Percentiles rank a stretch among this genome's conserved stretches.
Conservation (phyloP, 92 coral and sea anemone genomes). For the Umimayanthus kanabou region DNA sequence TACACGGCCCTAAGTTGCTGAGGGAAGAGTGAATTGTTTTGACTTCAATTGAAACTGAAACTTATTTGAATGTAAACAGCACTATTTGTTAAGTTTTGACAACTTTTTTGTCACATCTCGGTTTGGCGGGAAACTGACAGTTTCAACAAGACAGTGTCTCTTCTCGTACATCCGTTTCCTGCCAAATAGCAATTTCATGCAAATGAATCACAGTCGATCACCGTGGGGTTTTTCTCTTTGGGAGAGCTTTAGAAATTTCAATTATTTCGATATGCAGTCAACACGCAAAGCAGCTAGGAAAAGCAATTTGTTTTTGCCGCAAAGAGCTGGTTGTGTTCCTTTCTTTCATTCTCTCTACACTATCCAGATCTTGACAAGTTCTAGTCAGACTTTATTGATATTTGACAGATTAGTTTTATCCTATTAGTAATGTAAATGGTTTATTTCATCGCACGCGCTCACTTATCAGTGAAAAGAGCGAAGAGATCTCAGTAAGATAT, state of each 20-base stretch:
- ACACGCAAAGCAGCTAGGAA: constrained; percentile 23
- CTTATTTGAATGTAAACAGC: constrained; percentile 24
- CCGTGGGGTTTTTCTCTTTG: constrained; percentile 41
- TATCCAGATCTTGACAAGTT: constrained; percentile 13
- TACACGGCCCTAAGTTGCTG: neutral
- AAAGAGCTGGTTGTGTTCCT: neutral
- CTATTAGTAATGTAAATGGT: constrained; percentile 41
- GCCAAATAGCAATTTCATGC: constrained; percentile 28
- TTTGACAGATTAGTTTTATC: constrained; percentile 41
- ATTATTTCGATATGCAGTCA: constrained; percentile 17
- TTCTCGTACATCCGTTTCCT: constrained; percentile 44
- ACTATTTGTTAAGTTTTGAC: constrained; percentile 21
- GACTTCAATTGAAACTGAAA: constrained; percentile 8
- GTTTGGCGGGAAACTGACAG: constrained; percentile 46
- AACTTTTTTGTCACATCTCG: constrained; percentile 40
- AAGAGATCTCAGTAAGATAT: neutral
- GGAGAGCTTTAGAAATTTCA: constrained; percentile 42
- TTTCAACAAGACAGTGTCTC: constrained; percentile 39
- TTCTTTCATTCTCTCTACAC: constrained; percentile 17
- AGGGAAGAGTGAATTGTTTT: neutral
- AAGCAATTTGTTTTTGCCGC: neutral
- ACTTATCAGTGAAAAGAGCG: constrained; percentile 30
- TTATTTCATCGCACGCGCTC: constrained; percentile 39
- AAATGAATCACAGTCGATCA: constrained; percentile 41
- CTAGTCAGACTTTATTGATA: constrained; percentile 37